Evolutionary conservation across 2,113 vertebrate genomes (phyloP), one percentile per base, ranked within the genome.

Genomic region (Vulpes vulpes): DNA sequence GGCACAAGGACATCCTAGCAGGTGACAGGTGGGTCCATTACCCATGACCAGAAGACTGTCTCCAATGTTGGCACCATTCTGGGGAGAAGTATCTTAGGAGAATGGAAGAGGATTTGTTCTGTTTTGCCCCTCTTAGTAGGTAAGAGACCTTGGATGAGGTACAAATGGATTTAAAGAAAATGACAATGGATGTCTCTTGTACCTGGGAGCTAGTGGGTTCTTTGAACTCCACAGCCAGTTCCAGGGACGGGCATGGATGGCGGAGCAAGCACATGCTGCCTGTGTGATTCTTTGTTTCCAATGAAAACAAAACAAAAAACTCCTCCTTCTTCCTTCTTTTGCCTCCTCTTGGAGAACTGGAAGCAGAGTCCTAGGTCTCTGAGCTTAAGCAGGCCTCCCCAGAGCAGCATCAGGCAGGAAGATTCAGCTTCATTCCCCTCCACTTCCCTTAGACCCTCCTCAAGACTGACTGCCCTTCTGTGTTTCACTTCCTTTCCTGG

Each of bases 401-500:
- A 92, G 96, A 93, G 93, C 86, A 86, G 73, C 65, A 43, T 69
- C 81, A 92, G 91, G 83, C 92, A 90, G 80, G 62, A 88, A 89
- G 94, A 73, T 64, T 94, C 80, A 94, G 90, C 49, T 71, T 60
- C 60, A 35, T 74, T 94, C 82, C 79, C 76, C 88, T n/a, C 55
- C 25, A 32, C 71, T 95, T 97, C 80, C 80, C 69, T 59, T 69
- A 7, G 60, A 35, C 82, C 62, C 71, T 92, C 84, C 55, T n/a
- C 0, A n/a, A 95, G 96, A 87, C 83, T 15, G 62, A 53, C 94
- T 91, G 81, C 67, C 87, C 62, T 89, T 95, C 91, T 69, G 53
- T 16, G 20, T 80, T 92, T 94, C 80, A 60, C 98, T 98, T 98
- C 97, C 97, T 97, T 95, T 87, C 90, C 87, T 78, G 0, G 32